Evolutionary conservation across 2,888 invertebrate genomes (phyloP).

Genomic region (Argyresthia goedartella): DNA sequence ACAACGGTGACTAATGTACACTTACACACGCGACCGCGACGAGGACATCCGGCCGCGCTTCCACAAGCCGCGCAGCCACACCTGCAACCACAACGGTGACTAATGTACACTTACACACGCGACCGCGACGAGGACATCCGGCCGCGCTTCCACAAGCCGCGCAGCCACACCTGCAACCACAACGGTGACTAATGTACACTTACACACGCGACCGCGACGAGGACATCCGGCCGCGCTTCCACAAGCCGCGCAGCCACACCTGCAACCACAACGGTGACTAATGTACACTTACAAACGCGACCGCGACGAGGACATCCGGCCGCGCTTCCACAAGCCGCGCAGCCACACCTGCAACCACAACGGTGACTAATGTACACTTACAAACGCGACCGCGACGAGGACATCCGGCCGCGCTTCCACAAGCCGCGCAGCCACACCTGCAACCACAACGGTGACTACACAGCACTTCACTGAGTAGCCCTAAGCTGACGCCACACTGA

Average conservation of each 20-base stretch:
- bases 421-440: conserved; percentile 91
- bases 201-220: conserved; percentile 86
- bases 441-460: conserved; percentile 71
- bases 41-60: conserved; percentile 98
- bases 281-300: too few species aligned
- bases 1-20: conserved; percentile 65
- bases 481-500: too few species aligned
- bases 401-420: conserved; percentile 96
- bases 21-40: conserved; percentile 82
- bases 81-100: conserved; percentile 75
- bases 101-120: too few species aligned
- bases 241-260: conserved; percentile 92
- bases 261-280: conserved; percentile 73
- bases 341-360: conserved; percentile 85
- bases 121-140: conserved; percentile 97
- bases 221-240: conserved; percentile 97
- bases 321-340: conserved; percentile 95
- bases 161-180: conserved; percentile 86
- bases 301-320: too few species aligned
- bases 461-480: neutral
- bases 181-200: conserved; percentile 60
- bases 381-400: too few species aligned
- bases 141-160: conserved; percentile 95
- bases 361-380: too few species aligned
- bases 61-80: conserved; percentile 93